Evolutionary conservation across 2,888 invertebrate genomes (phyloP).

Genomic region (Rosalia funebris): DNA sequence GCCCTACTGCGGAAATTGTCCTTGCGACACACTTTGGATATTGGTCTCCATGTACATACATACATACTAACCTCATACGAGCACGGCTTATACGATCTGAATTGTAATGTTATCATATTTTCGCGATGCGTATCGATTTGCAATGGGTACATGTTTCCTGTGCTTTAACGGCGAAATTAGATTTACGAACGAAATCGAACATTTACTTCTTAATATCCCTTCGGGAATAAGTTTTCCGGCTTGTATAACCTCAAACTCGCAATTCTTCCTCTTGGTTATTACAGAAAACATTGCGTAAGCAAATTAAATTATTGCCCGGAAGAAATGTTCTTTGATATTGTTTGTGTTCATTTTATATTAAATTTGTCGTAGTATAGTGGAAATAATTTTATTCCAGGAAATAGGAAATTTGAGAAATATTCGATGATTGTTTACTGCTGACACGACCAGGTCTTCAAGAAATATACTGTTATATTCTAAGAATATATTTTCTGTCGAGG

Average conservation of each 20-base stretch:
- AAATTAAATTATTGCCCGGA: no score
- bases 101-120: constrained; percentile 31
- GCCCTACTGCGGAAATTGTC: constrained; percentile 23
- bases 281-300: not conserved
- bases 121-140: constrained; percentile 28
- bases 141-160: constrained; percentile 20
- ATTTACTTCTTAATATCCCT: constrained; percentile 24
- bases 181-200: constrained; percentile 19
- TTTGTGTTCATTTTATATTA: no score
- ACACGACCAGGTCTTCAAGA: no score
- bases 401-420: no score
- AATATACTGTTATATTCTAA: no score
- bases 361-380: no score
- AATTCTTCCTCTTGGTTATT: not conserved
- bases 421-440: no score
- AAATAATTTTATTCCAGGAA: no score
- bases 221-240: constrained; percentile 22
- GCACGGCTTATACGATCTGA: constrained; percentile 21
- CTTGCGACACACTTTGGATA: constrained; percentile 6
- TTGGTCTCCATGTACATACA: no score
- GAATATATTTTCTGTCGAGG: no score
- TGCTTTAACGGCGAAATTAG: constrained; percentile 15
- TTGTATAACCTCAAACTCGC: constrained; percentile 15
- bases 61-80: constrained; percentile 14
- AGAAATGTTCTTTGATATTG: constrained; percentile 10